A percentile compares a stretch with the other conserved stretches of the same genome.
Evolutionary conservation across 2,113 vertebrate genomes (phyloP).

Genomic region (Benitochromis conjunctus): DNA sequence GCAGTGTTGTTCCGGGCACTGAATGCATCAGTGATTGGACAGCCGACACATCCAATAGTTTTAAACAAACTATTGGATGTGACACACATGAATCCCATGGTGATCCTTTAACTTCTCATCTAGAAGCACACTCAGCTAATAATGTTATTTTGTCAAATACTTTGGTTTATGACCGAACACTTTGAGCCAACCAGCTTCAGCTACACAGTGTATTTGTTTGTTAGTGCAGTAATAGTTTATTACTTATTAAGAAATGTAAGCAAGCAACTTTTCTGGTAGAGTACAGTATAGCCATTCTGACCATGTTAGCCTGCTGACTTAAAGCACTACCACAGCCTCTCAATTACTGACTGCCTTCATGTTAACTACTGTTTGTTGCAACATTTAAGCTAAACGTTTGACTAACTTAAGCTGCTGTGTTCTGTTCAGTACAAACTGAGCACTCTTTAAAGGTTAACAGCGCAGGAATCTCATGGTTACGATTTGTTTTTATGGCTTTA

Average conservation of each 20-base stretch:
- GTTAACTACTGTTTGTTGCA: too few relatives aligned
- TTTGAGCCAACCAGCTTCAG: neutral
- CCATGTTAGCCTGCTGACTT: neutral
- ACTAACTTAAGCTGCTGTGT: neutral
- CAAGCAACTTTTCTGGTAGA: neutral
- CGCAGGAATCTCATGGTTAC: neutral
- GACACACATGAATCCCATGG: neutral
- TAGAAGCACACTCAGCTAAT: neutral
- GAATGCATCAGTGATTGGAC: neutral
- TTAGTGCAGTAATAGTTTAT: accelerated
- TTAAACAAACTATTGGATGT: too few relatives aligned
- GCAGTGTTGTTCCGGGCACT: neutral
- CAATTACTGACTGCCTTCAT: too few relatives aligned
- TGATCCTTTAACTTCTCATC: neutral
- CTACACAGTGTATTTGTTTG: neutral
- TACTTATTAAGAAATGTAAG: neutral
- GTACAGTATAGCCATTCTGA: neutral
- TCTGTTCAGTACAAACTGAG: neutral
- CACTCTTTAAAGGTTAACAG: neutral
- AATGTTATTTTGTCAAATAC: neutral
- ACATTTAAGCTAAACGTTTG: neutral
- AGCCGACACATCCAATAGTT: too few relatives aligned
- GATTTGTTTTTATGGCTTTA: neutral
- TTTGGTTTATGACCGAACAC: neutral
- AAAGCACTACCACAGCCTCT: too few relatives aligned